Conservation (phyloP, 30 jellyfish, hydroid and myxozoan genomes). For the Chrysaora quinquecirrha region DNA sequence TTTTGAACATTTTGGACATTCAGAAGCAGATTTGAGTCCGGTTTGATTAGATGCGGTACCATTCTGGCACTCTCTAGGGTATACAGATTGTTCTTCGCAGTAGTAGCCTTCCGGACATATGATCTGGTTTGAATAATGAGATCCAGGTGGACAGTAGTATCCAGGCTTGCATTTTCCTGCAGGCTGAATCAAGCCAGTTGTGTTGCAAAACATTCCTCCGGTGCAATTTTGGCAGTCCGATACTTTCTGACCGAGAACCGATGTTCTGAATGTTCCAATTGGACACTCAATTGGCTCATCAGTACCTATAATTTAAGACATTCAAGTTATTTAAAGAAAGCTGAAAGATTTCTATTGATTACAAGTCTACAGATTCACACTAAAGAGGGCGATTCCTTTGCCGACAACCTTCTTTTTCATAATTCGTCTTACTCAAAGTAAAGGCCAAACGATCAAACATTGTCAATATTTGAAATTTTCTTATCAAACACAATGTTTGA, state of each 20-base stretch:
- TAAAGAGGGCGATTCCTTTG: too few species aligned
- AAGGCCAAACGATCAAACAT: too few species aligned
- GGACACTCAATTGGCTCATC: conserved; percentile 93
- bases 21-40: conserved; percentile 56
- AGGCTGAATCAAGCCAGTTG: conserved; percentile 82
- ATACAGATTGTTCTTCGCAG: conserved; percentile 71
- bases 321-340: neutral
- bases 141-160: conserved; percentile 83
- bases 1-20: conserved; percentile 76
- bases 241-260: conserved; percentile 55
- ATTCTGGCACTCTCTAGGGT: conserved; percentile 83
- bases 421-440: too few species aligned
- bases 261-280: conserved; percentile 77
- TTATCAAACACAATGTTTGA: too few species aligned
- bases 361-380: too few species aligned
- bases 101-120: conserved; percentile 83
- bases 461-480: too few species aligned
- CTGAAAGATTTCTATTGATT: neutral
- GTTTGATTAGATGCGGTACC: conserved; percentile 90
- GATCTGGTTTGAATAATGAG: conserved; percentile 64
- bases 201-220: conserved; percentile 86
- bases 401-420: too few species aligned
- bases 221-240: conserved; percentile 85
- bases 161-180: conserved; percentile 84
- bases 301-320: conserved; percentile 80